Evolutionary conservation across 2,888 invertebrate species (phyloP), one percentile per base, ranked within the genome.

Genomic region (Phoenoteleia sp.): DNA sequence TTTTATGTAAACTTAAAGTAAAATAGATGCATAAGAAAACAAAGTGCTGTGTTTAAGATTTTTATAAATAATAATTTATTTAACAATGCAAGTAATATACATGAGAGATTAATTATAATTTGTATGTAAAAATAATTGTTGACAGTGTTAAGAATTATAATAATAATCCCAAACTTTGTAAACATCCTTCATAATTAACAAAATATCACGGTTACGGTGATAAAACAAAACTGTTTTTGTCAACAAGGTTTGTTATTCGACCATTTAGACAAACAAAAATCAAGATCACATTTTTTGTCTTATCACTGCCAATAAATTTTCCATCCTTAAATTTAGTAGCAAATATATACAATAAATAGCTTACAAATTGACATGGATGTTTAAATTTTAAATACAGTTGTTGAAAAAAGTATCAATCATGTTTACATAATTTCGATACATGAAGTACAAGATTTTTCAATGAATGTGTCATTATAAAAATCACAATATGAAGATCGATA

Each of bases 61-160:
- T 75, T 79, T 67, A 84, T 84, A 74, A 79, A 84, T 75, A 71
- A 79, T 79, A 75, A 84, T 79, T 80, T 84, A 74, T 84, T 80
- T 80, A 84, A 80, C 74, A 79, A 84, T 67, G 67, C 54, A 80
- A 69, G 27, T 67, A 84, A 80, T 84, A 71, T 80, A 75, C 81
- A 81, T 81, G 80, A 49, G 27, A 56, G 27, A 75, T 81, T 81
- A 67, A 69, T 74, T 49, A 74, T 74, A 81, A 69, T 67, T 81
- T 81, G 42, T 60, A 52, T 74, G 60, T 74, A 81, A 81, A 74
- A 67, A 67, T 81, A 60, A 60, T 19, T 39, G 13, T 75, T 81
- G 81, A 81, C 81, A 81, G 74, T 67, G 81, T 36, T 81, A 81
- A 74, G 66, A 62, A 54, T 39, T 13, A 33, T 2, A 49, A 29